phyloP scores from a whole-genome alignment of 2,888 invertebrate genomes.

The Oxystoma pomonae region DNA sequence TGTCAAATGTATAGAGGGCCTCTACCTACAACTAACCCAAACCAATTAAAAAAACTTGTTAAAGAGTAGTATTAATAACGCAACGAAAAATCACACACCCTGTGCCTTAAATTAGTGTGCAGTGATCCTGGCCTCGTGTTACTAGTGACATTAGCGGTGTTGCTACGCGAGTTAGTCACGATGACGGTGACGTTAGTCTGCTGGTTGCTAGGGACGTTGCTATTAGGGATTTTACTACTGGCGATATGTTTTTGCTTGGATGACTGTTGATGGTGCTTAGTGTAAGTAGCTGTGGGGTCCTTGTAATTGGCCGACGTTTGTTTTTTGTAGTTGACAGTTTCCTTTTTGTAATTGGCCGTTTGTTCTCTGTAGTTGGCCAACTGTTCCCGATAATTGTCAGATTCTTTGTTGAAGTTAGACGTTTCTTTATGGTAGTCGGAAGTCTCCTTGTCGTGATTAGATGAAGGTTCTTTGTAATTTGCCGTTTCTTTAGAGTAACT shows the following conservation, averaged over 20 bases:
- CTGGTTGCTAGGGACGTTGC: not conserved
- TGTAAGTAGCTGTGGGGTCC: not conserved
- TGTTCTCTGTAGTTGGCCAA: not conserved
- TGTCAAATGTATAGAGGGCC: no score
- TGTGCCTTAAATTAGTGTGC: conserved; percentile 17
- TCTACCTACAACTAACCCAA: no score
- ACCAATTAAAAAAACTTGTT: no score
- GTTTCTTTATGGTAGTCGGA: not conserved
- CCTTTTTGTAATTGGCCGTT: not conserved
- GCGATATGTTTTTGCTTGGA: not conserved
- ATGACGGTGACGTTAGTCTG: not conserved
- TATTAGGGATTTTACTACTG: not conserved
- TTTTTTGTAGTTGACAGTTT: not conserved
- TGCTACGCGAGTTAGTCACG: not conserved
- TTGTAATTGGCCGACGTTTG: not conserved
- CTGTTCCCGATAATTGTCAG: not conserved
- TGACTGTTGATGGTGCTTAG: not conserved
- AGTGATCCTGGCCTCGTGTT: conserved; percentile 18
- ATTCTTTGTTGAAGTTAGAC: not conserved
- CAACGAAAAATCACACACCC: not conserved
- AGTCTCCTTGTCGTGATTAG: not conserved
- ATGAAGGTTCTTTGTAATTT: conserved; percentile 5
- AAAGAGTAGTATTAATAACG: no score
- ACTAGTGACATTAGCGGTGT: conserved; percentile 3
- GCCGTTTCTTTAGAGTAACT: conserved; percentile 43